A percentile compares a stretch with the other conserved stretches of the same genome.
phyloP scores from a whole-genome alignment of 2,888 invertebrate genomes.

The Teleiodes luculella region DNA sequence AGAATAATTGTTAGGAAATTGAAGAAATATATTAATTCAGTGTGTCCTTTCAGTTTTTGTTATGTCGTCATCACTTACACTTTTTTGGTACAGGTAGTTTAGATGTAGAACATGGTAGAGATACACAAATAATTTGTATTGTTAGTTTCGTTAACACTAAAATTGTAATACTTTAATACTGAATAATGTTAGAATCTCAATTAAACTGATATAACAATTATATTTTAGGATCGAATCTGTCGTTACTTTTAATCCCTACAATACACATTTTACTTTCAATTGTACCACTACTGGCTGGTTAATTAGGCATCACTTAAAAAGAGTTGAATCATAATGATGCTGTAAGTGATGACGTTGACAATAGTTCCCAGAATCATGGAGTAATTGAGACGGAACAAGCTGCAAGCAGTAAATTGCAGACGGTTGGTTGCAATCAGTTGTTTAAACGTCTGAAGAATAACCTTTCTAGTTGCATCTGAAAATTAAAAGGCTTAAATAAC shows the following conservation, averaged over 20 bases:
- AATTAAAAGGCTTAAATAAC: constrained; percentile 9
- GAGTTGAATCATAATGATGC: constrained; percentile 53
- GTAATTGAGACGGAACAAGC: constrained; percentile 46
- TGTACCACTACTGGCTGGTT: neutral
- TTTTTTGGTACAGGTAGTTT: too few species aligned
- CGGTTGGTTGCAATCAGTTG: constrained; percentile 43
- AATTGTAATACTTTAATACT: too few species aligned
- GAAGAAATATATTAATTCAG: too few species aligned
- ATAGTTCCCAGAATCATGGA: constrained; percentile 46
- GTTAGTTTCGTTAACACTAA: too few species aligned
- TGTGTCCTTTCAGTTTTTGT: too few species aligned
- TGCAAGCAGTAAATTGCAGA: constrained; percentile 47
- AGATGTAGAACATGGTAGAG: too few species aligned
- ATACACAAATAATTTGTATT: too few species aligned
- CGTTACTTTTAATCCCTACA: too few species aligned
- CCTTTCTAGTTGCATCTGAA: constrained; percentile 42
- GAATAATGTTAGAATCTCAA: too few species aligned
- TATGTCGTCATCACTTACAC: too few species aligned
- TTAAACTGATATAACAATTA: neutral
- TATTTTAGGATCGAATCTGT: neutral
- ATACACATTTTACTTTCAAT: neutral
- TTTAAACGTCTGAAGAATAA: constrained; percentile 44
- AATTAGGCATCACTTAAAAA: constrained; percentile 24
- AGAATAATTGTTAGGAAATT: too few species aligned
- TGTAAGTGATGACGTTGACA: constrained; percentile 55